Percentiles rank a stretch among this genome's conserved stretches.
Conservation (phyloP, 2,113 vertebrate species). For the Lutjanus erythropterus region DNA sequence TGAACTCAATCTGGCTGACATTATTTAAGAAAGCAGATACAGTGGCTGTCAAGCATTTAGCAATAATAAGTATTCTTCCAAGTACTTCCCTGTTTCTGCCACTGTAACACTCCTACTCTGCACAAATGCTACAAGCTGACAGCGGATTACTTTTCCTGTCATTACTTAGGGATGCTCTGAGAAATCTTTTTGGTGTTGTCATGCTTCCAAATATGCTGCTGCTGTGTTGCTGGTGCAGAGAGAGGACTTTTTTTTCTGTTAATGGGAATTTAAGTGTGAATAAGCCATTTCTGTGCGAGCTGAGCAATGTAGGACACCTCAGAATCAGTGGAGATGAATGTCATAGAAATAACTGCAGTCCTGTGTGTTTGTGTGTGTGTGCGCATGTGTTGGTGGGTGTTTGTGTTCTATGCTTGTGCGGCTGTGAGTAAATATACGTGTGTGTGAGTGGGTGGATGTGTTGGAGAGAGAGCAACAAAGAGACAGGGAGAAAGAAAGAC, state of each 20-base stretch:
- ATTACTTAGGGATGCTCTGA: conserved; percentile 51
- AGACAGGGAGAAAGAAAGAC: background rate
- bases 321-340: conserved; percentile 35
- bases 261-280: conserved; percentile 64
- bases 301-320: conserved; percentile 56
- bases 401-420: conserved; percentile 28
- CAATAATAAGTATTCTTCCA: conserved; percentile 19
- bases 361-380: conserved; percentile 10
- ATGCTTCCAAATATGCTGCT: conserved; percentile 45
- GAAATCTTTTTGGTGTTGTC: conserved; percentile 62
- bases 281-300: conserved; percentile 48
- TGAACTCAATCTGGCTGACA: conserved; percentile 14
- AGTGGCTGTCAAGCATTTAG: conserved; percentile 12
- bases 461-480: conserved; percentile 12
- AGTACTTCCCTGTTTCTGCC: conserved; percentile 18
- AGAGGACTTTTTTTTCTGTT: background rate
- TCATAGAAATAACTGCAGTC: conserved; percentile 22
- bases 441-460: conserved; percentile 26
- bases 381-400: conserved; percentile 26
- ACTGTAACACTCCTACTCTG: conserved; percentile 28
- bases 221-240: conserved; percentile 27
- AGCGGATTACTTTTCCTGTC: conserved; percentile 57
- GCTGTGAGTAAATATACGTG: conserved; percentile 47
- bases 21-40: conserved; percentile 5
- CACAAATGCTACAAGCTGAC: conserved; percentile 42